These are phyloP conservation scores for Formicarius rufipectus DNA, from an alignment of 2,113 vertebrate genomes.

Conservation along the genomic window DNA sequence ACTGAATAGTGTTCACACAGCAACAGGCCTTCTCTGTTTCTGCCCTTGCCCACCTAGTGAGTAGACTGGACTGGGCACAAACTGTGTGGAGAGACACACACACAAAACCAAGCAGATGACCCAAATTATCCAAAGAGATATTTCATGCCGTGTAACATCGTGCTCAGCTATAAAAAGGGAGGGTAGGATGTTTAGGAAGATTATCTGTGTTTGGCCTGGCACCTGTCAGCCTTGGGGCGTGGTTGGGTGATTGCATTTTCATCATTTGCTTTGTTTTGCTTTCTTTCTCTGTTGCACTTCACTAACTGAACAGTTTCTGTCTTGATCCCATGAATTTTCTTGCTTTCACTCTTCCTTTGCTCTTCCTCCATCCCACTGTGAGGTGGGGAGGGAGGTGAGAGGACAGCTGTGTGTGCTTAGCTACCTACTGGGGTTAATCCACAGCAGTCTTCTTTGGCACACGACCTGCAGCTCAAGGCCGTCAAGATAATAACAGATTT, in stretches of 20 bases:
- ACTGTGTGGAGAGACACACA: neutral
- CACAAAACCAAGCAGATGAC: neutral
- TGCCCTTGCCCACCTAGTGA: neutral
- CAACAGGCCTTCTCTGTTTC: neutral
- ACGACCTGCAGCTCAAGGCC: neutral
- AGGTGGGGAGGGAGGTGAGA: accelerated
- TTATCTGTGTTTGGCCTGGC: neutral
- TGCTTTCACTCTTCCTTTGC: neutral
- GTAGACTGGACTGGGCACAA: neutral
- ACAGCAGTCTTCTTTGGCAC: neutral
- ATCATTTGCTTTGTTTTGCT: neutral
- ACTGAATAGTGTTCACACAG: neutral
- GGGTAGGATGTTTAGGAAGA: neutral
- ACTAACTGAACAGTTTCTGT: neutral
- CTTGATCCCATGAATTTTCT: neutral
- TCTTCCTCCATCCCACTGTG: neutral
- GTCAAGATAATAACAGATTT: neutral
- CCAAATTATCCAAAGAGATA: neutral
- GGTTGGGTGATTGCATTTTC: neutral
- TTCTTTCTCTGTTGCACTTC: neutral
- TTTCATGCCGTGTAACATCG: neutral
- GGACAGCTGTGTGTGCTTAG: neutral
- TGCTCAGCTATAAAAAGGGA: neutral
- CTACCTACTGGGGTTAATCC: neutral
- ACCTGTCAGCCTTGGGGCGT: neutral